A percentile compares a stretch with the other conserved stretches of the same genome.
phyloP scores from a whole-genome alignment of 2,888 invertebrate genomes.

The Lucinisca nassula region DNA sequence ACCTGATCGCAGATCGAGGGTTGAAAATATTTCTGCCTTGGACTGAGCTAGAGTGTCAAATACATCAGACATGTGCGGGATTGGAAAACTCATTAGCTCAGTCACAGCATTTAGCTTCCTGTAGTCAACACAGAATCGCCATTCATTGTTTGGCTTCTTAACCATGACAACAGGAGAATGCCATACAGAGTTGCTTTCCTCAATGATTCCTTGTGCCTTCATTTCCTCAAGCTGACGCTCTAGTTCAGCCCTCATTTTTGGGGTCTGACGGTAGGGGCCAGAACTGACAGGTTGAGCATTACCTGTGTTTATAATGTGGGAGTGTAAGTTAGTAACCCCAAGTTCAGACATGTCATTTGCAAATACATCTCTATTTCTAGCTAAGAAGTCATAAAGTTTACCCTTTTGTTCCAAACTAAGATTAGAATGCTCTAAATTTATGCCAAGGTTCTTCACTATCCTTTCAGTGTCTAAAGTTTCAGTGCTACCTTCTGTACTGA shows the following conservation, averaged over 20 bases:
- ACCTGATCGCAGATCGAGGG: conserved; percentile 42
- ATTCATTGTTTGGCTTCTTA: conserved; percentile 47
- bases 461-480: background rate
- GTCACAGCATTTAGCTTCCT: conserved; percentile 38
- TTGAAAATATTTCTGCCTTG: conserved; percentile 36
- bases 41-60: conserved; percentile 52
- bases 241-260: too few relatives aligned
- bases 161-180: conserved; percentile 37
- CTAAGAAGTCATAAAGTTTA: conserved; percentile 7
- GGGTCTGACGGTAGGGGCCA: conserved; percentile 30
- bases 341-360: conserved; percentile 41
- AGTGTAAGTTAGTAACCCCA: conserved; percentile 22
- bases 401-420: background rate
- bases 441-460: conserved; percentile 19
- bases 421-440: background rate
- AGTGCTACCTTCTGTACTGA: background rate
- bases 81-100: conserved; percentile 33
- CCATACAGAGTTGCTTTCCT: conserved; percentile 30
- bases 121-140: conserved; percentile 50
- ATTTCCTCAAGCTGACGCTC: conserved; percentile 34
- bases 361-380: conserved; percentile 26
- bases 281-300: conserved; percentile 18
- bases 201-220: conserved; percentile 11
- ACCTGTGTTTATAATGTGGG: conserved; percentile 42
- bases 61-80: conserved; percentile 44